Conservation (phyloP, 2,797 vertebrate species). For the Schizothorax lantsangensis region DNA sequence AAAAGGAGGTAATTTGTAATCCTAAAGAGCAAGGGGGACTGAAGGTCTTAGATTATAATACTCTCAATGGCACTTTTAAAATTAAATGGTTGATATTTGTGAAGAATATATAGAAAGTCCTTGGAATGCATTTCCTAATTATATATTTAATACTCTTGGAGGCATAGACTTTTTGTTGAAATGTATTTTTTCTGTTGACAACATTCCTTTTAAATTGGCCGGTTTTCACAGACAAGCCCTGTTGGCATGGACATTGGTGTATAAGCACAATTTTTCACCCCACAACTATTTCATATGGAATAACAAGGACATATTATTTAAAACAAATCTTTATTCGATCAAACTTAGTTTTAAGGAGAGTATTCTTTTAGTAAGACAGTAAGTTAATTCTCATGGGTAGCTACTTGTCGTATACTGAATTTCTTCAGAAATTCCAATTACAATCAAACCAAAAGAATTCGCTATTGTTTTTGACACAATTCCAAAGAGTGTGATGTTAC, state of each 20-base stretch:
- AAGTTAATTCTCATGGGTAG: not conserved
- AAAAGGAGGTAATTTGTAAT: not conserved
- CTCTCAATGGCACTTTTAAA: not conserved
- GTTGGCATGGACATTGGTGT: no score
- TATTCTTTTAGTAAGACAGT: no score
- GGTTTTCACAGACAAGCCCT: not conserved
- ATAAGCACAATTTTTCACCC: not conserved
- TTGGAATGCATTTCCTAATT: not conserved
- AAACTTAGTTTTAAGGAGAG: no score
- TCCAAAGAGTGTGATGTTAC: no score
- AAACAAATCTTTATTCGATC: no score
- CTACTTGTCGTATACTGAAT: not conserved
- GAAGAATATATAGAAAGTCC: not conserved
- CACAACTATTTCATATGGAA: no score
- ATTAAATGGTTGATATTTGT: not conserved
- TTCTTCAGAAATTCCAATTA: not conserved
- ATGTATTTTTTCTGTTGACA: no score
- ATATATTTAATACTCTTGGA: no score
- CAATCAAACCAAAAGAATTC: not conserved
- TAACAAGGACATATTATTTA: not conserved
- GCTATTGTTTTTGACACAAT: not conserved
- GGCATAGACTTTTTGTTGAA: no score
- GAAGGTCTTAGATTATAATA: not conserved
- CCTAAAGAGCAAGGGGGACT: not conserved
- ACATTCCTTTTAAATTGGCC: not conserved